A percentile compares a stretch with the other conserved stretches of the same genome.
phyloP scores from a whole-genome alignment of 2,797 vertebrate genomes.

The Schizothorax lantsangensis region DNA sequence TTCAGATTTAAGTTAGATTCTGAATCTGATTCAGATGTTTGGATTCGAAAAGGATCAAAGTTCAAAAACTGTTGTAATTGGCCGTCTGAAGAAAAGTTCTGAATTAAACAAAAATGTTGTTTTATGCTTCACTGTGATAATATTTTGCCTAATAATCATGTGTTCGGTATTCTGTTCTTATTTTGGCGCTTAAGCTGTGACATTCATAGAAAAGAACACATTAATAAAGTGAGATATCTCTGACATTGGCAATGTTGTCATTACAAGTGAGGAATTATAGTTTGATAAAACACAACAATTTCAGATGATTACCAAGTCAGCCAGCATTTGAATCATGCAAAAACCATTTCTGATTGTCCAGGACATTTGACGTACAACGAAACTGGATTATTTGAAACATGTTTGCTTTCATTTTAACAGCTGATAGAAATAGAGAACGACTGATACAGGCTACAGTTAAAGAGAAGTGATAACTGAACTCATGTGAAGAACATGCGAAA shows the following conservation, averaged over 20 bases:
- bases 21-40: neutral
- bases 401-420: constrained; percentile 1
- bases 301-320: neutral
- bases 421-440: constrained; percentile 16
- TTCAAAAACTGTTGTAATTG: neutral
- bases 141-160: neutral
- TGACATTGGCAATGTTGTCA: neutral
- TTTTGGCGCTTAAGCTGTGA: neutral
- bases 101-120: neutral
- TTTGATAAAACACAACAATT: neutral
- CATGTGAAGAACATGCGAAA: neutral
- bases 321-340: neutral
- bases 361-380: neutral
- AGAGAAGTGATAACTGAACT: constrained; percentile 8
- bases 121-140: neutral
- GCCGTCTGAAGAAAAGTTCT: neutral
- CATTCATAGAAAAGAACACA: neutral
- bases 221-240: constrained; percentile 6
- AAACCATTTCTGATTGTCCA: neutral
- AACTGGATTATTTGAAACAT: neutral
- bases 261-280: neutral
- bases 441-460: constrained; percentile 1
- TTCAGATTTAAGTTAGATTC: neutral
- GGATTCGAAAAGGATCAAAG: neutral
- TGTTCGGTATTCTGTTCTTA: neutral